Percentiles rank a stretch among this genome's conserved stretches.
These are phyloP conservation scores for Apotomis capreana DNA, from an alignment of 2,888 invertebrate species.

Conservation along the genomic window DNA sequence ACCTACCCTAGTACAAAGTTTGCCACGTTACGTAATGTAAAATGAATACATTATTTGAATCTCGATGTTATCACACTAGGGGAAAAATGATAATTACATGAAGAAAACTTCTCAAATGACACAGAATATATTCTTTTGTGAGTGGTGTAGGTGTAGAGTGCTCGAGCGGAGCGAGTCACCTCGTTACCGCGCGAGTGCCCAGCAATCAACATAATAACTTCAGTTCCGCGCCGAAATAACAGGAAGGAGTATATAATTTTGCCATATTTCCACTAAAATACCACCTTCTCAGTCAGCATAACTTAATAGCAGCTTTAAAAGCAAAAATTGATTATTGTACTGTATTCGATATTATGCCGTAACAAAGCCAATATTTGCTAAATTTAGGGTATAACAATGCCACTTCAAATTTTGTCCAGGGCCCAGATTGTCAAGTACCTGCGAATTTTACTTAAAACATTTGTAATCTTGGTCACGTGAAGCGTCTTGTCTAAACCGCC, in stretches of 20 bases:
- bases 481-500: slow-evolving; percentile 34
- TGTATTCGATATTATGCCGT: too few relatives aligned
- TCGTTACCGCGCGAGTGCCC: slow-evolving; percentile 19
- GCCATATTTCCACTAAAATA: too few relatives aligned
- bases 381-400: too few relatives aligned
- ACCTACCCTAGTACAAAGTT: background rate
- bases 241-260: too few relatives aligned
- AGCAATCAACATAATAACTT: slow-evolving; percentile 24
- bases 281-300: too few relatives aligned
- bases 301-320: too few relatives aligned
- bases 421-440: slow-evolving; percentile 28
- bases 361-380: too few relatives aligned
- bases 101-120: slow-evolving; percentile 21
- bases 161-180: slow-evolving; percentile 10
- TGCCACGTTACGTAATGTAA: slow-evolving; percentile 6
- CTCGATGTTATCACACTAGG: slow-evolving; percentile 1
- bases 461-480: slow-evolving; percentile 40
- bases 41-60: slow-evolving; percentile 1
- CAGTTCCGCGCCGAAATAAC: slow-evolving; percentile 8
- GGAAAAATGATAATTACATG: slow-evolving; percentile 15
- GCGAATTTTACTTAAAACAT: slow-evolving; percentile 34
- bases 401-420: too few relatives aligned
- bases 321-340: too few relatives aligned
- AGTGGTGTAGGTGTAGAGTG: slow-evolving; percentile 32
- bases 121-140: slow-evolving; percentile 49